These are phyloP conservation scores for Troglohyphantes excavatus DNA, from an alignment of 2,888 invertebrate genomes.

Conservation along the genomic window DNA sequence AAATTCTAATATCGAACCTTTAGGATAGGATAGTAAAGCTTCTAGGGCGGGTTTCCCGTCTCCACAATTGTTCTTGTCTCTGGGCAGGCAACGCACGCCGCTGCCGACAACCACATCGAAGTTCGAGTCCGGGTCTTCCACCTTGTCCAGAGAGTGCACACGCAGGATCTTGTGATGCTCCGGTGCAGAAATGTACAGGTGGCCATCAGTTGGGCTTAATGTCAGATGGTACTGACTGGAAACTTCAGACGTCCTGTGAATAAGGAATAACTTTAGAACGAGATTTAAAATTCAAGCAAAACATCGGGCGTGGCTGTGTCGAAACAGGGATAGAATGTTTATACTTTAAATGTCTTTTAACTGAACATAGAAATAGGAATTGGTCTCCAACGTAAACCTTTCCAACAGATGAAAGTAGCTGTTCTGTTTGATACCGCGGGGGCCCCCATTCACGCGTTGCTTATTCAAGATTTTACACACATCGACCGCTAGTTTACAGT, in stretches of 20 bases:
- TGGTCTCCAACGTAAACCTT: too few species aligned
- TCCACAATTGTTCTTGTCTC: slow-evolving; percentile 97
- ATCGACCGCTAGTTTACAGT: too few species aligned
- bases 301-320: too few species aligned
- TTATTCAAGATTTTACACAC: too few species aligned
- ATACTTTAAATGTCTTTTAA: too few species aligned
- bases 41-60: slow-evolving; percentile 96
- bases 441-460: too few species aligned
- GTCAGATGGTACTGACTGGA: slow-evolving; percentile 99
- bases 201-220: slow-evolving; percentile 95
- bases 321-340: too few species aligned
- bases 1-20: slow-evolving; percentile 86
- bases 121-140: slow-evolving; percentile 92
- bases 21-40: slow-evolving; percentile 97
- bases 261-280: too few species aligned
- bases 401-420: too few species aligned
- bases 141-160: slow-evolving; percentile 91
- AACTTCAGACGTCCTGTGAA: slow-evolving; percentile 85
- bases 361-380: too few species aligned
- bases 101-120: slow-evolving; percentile 98
- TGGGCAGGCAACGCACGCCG: slow-evolving; percentile 95
- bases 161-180: slow-evolving; percentile 96
- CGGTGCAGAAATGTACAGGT: slow-evolving; percentile 96
- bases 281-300: too few species aligned
- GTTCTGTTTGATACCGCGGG: too few species aligned